Conservation (phyloP, 2,113 vertebrate species). For the Poeciliopsis retropinna region DNA sequence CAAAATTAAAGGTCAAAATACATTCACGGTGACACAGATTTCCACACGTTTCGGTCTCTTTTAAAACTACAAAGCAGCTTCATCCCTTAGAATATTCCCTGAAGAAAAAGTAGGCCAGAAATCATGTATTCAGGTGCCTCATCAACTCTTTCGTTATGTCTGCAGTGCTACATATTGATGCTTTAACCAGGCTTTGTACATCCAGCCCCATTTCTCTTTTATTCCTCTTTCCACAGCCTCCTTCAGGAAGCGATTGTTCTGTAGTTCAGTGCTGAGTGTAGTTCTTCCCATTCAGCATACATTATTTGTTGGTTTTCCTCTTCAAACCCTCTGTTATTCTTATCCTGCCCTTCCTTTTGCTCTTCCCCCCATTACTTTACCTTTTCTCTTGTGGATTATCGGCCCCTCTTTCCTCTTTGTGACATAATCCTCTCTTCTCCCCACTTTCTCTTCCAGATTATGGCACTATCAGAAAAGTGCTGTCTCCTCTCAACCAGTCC, state of each 20-base stretch:
- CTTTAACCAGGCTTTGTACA: slow-evolving; percentile 22
- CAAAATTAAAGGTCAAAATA: slow-evolving; percentile 54
- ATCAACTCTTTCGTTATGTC: slow-evolving; percentile 26
- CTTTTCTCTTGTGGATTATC: slow-evolving; percentile 24
- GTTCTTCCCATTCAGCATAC: slow-evolving; percentile 15
- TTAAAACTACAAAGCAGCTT: slow-evolving; percentile 33
- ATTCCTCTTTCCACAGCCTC: slow-evolving; percentile 39
- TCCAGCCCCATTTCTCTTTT: slow-evolving; percentile 29
- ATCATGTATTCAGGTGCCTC: slow-evolving; percentile 43
- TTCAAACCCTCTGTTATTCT: slow-evolving; percentile 17
- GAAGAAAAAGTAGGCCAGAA: slow-evolving; percentile 50
- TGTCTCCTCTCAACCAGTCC: slow-evolving; percentile 88
- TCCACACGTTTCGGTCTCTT: slow-evolving; percentile 10
- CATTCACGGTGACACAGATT: slow-evolving; percentile 41
- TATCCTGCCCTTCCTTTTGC: slow-evolving; percentile 1
- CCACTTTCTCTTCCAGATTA: slow-evolving; percentile 82
- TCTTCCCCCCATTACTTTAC: neutral
- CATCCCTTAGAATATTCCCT: slow-evolving; percentile 28
- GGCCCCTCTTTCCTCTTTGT: slow-evolving; percentile 20
- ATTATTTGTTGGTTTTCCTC: slow-evolving; percentile 25
- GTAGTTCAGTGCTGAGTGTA: slow-evolving; percentile 46
- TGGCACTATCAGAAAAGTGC: slow-evolving; percentile 95
- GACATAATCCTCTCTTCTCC: slow-evolving; percentile 11
- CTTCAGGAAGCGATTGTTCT: slow-evolving; percentile 35
- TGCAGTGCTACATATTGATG: slow-evolving; percentile 38